These are phyloP conservation scores for Myotis findleyi DNA, from an alignment of 2,797 vertebrate genomes.

Conservation along the genomic window DNA sequence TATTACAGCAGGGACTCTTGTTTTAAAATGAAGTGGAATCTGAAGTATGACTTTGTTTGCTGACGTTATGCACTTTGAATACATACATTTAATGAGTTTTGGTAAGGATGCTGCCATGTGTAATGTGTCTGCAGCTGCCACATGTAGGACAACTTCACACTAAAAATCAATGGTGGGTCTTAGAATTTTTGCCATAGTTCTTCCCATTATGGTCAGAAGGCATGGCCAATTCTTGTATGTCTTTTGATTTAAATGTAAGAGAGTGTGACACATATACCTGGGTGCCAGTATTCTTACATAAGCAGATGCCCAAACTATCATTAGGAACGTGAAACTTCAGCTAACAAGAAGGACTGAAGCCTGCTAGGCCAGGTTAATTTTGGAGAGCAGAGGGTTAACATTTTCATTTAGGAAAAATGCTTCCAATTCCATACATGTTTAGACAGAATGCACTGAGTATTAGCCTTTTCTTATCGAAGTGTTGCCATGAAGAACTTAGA, in stretches of 20 bases:
- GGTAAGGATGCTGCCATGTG: not conserved
- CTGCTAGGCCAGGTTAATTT: not conserved
- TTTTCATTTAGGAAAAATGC: slow-evolving; percentile 25
- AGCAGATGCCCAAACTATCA: not conserved
- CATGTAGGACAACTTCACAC: not conserved
- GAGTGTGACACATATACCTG: not conserved
- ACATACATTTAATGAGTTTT: not conserved
- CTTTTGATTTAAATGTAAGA: slow-evolving; percentile 10
- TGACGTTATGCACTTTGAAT: not conserved
- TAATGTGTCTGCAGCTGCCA: not conserved
- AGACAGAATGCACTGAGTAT: not conserved
- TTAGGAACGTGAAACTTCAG: not conserved
- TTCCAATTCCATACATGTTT: not conserved
- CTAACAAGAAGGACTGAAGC: not conserved
- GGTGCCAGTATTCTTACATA: not conserved
- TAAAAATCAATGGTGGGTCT: not conserved
- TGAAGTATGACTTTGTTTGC: slow-evolving; percentile 43
- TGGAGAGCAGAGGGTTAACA: not conserved
- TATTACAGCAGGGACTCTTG: not conserved
- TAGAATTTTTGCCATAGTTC: not conserved
- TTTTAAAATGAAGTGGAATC: slow-evolving; percentile 65
- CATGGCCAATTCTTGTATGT: not conserved
- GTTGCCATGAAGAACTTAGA: slow-evolving; percentile 16
- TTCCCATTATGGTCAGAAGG: not conserved
- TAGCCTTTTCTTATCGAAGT: not conserved